Evolutionary conservation across 2,888 invertebrate genomes (phyloP).

Genomic region (Halictus ligatus): DNA sequence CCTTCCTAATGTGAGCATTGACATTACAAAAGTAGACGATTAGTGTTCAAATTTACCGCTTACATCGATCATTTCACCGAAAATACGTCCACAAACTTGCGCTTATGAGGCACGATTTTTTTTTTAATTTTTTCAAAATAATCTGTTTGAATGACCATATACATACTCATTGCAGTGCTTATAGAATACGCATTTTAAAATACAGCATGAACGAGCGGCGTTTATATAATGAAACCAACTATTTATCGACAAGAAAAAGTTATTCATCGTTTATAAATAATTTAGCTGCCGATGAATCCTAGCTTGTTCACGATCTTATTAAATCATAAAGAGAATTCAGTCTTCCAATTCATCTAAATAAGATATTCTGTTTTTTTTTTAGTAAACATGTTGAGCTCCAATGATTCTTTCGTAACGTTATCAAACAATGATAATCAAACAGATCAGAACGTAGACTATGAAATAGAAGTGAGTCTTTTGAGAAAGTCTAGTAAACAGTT

Average conservation of each 20-base stretch:
- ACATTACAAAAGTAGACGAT: slow-evolving; percentile 77
- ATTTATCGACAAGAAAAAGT: slow-evolving; percentile 16
- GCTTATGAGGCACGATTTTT: slow-evolving; percentile 53
- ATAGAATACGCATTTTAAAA: slow-evolving; percentile 27
- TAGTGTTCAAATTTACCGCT: slow-evolving; percentile 73
- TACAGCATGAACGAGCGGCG: slow-evolving; percentile 43
- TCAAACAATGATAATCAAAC: slow-evolving; percentile 63
- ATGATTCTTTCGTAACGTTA: slow-evolving; percentile 61
- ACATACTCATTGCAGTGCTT: slow-evolving; percentile 30
- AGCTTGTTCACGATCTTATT: neutral
- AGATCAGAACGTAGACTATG: slow-evolving; percentile 81
- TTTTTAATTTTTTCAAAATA: slow-evolving; percentile 12
- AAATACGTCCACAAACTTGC: neutral
- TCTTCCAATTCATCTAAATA: slow-evolving; percentile 23
- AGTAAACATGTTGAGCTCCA: slow-evolving; percentile 71
- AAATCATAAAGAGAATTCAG: neutral
- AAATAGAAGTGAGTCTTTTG: slow-evolving; percentile 84
- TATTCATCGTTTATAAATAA: slow-evolving; percentile 30
- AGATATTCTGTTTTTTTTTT: slow-evolving; percentile 55
- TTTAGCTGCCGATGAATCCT: neutral
- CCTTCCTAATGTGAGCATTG: slow-evolving; percentile 82
- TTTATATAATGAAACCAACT: slow-evolving; percentile 2
- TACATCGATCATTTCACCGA: slow-evolving; percentile 53
- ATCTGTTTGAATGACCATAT: slow-evolving; percentile 27
- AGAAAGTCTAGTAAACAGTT: slow-evolving; percentile 86